Conservation (phyloP, 2,113 vertebrate species). For the Mola mola region DNA sequence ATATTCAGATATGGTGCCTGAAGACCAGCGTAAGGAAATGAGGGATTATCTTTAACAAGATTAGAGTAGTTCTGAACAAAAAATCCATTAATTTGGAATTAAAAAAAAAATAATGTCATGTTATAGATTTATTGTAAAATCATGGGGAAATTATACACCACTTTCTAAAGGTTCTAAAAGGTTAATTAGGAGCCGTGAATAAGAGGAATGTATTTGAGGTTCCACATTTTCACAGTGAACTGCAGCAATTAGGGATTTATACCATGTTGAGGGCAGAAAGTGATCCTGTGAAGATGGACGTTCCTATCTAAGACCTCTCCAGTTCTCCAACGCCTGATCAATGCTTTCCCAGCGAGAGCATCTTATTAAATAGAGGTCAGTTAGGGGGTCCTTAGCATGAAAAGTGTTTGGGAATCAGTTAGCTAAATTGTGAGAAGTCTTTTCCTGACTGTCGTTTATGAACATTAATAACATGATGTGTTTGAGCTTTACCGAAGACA, state of each 20-base stretch:
- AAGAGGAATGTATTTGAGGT: constrained; percentile 2
- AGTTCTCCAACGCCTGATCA: no score
- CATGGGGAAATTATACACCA: constrained; percentile 5
- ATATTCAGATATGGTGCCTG: constrained; percentile 38
- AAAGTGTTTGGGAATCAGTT: no score
- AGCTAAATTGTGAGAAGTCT: no score
- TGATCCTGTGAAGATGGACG: background rate
- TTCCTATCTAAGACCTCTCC: no score
- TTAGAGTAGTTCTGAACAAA: constrained; percentile 69
- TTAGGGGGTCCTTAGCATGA: no score
- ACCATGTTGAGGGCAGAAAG: background rate
- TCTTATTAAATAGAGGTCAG: no score
- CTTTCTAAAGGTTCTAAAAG: constrained; percentile 10
- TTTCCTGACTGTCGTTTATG: constrained; percentile 21
- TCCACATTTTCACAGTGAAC: constrained; percentile 1
- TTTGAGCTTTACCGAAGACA: constrained; percentile 29
- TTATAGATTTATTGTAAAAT: constrained; percentile 27
- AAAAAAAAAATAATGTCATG: constrained; percentile 34
- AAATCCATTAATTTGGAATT: constrained; percentile 66
- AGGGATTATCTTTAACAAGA: constrained; percentile 72
- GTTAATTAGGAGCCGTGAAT: constrained; percentile 27
- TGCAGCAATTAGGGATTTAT: constrained; percentile 15
- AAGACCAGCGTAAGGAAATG: constrained; percentile 47
- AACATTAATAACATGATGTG: constrained; percentile 26
- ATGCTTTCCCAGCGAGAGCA: no score